A percentile compares a stretch with the other conserved stretches of the same genome.
phyloP scores from a whole-genome alignment of 2,888 invertebrate genomes.

The Ochlodes sylvanus region DNA sequence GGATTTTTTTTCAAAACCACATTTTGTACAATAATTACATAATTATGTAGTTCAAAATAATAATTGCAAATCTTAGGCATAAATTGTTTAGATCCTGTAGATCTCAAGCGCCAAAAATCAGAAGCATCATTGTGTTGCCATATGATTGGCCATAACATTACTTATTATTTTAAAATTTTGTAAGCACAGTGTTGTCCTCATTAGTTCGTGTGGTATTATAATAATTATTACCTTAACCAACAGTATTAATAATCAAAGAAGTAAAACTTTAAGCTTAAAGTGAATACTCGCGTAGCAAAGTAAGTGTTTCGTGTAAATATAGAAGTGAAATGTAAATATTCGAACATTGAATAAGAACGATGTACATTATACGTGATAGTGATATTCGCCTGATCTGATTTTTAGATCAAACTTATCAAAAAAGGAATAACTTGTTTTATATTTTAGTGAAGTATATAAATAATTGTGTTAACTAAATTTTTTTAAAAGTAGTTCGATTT shows the following conservation, averaged over 20 bases:
- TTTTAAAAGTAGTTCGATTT: too few relatives aligned
- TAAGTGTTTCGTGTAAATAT: constrained; percentile 17
- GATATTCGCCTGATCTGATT: constrained; percentile 9
- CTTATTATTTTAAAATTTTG: not conserved
- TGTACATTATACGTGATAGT: constrained; percentile 1
- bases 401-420: constrained; percentile 8
- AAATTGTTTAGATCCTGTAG: too few relatives aligned
- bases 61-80: too few relatives aligned
- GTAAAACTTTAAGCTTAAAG: not conserved
- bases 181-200: not conserved
- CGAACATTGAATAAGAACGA: not conserved
- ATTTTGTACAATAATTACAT: too few relatives aligned
- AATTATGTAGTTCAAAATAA: too few relatives aligned
- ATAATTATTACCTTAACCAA: constrained; percentile 1
- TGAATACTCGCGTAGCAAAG: constrained; percentile 7
- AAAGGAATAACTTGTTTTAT: not conserved
- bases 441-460: not conserved
- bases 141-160: too few relatives aligned
- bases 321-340: constrained; percentile 7
- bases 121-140: too few relatives aligned
- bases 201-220: not conserved
- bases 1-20: too few relatives aligned
- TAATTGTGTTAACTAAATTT: too few relatives aligned
- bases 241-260: constrained; percentile 33
- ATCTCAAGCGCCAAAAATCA: too few relatives aligned